A percentile compares a stretch with the other conserved stretches of the same genome.
Conservation (phyloP, 2,113 vertebrate species). For the Elgaria multicarinata region DNA sequence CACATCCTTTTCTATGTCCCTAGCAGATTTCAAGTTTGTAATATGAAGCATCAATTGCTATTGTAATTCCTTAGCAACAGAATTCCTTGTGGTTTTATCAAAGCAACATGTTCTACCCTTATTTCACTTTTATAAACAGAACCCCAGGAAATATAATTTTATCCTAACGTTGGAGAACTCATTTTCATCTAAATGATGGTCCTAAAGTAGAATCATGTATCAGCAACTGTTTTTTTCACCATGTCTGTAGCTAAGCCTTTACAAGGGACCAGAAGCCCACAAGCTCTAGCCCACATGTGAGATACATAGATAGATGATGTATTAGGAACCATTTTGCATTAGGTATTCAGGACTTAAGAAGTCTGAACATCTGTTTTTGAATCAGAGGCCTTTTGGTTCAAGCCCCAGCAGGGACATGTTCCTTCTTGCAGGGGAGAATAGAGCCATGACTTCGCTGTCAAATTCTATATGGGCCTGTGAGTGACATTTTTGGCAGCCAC, state of each 20-base stretch:
- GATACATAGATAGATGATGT: not conserved
- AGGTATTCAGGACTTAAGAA: constrained; percentile 16
- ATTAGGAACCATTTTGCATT: not conserved
- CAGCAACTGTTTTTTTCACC: not conserved
- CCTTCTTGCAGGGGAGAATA: not conserved
- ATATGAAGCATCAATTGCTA: not conserved
- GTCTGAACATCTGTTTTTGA: constrained; percentile 23
- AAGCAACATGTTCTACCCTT: not conserved
- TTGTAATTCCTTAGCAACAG: not conserved
- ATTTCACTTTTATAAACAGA: not conserved
- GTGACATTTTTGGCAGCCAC: constrained; percentile 1
- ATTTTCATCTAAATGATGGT: not conserved
- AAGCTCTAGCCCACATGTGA: not conserved
- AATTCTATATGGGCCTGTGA: not conserved
- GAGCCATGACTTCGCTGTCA: not conserved
- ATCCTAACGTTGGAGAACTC: not conserved
- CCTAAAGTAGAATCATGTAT: not conserved
- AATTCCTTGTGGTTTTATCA: not conserved
- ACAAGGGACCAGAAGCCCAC: not conserved
- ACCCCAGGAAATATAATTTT: not conserved
- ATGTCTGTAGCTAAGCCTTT: not conserved
- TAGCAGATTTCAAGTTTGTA: not conserved
- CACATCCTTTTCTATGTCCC: not conserved
- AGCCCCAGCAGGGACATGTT: constrained; percentile 4
- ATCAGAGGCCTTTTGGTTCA: not conserved